Conservation (phyloP, 2,888 invertebrate species). For the Heliothis peltigera region DNA sequence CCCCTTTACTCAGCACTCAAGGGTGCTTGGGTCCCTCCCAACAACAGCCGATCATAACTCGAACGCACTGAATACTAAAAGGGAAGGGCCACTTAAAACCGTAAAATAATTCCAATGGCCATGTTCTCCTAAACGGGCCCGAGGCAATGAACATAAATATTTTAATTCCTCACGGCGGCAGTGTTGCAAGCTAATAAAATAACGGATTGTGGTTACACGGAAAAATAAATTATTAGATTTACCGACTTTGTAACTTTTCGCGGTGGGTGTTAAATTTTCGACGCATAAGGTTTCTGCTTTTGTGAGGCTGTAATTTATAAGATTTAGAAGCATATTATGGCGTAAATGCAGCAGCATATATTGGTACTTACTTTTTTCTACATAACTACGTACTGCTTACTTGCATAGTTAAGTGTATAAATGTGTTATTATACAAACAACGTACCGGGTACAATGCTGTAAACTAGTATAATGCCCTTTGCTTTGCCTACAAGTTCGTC, state of each 20-base stretch:
- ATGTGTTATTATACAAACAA: too few species aligned
- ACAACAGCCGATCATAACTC: constrained; percentile 47
- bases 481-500: too few species aligned
- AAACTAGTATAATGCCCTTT: too few species aligned
- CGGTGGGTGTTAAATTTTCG: constrained; percentile 46
- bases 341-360: too few species aligned
- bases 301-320: constrained; percentile 26
- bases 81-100: constrained; percentile 52
- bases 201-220: constrained; percentile 62
- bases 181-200: constrained; percentile 65
- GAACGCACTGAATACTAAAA: constrained; percentile 58
- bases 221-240: constrained; percentile 62
- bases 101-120: constrained; percentile 59
- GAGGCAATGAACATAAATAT: constrained; percentile 73
- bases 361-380: too few species aligned
- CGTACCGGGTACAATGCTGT: too few species aligned
- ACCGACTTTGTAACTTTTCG: constrained; percentile 53
- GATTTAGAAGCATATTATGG: too few species aligned
- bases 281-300: constrained; percentile 33
- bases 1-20: constrained; percentile 26
- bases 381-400: too few species aligned
- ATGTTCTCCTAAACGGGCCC: constrained; percentile 53
- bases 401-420: too few species aligned
- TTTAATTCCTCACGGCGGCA: constrained; percentile 69
- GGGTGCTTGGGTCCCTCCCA: constrained; percentile 16